Base-by-base conservation (phyloP, 2,797 vertebrate genomes). In the Gambusia yucatana region DNA sequence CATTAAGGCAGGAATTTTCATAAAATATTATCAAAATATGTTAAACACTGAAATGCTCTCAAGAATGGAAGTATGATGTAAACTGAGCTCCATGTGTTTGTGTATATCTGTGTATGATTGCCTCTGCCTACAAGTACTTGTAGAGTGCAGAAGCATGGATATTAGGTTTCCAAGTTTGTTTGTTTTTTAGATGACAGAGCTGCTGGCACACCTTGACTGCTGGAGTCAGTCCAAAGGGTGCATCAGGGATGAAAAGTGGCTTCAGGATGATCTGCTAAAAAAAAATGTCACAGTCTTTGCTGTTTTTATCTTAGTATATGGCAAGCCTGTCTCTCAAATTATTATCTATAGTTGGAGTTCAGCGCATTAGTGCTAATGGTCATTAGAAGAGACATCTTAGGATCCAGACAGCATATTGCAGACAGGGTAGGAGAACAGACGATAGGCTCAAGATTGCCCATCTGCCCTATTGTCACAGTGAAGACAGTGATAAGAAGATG, bases 171-270 rank as follows among this genome's bases (percentile, higher is more conserved):
- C 79, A 81, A 86, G 63, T 71, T 82, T 9, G 7, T 22, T 82
- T 6, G 6, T 80, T 1, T 67, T 65, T 41, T 74, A 84, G 82
- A 88, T 91, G 90, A 92, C 84, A 71, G 84, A 73, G 86, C 76
- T 79, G 77, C 79, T 95, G 94, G 92, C 93, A 91, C 86, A 88
- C 85, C 82, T 88, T 93, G 82, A 82, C 47, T 72, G 41, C 91
- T 94, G 92, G 92, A 85, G 72, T 17, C 61, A 75, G 72, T 92
- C 93, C 91, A 94, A 80, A 83, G 78, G 83, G 79, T 90, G 81
- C 86, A 92, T 93, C 87, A 93, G 83, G 50, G 76, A 87, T 77
- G 47, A 76, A 79, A 33, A 75, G 16, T 71, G 82, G 77, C 82
- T 87, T 71, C 28, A 57, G 59, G 77, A 73, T 30, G 63, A 33